Base-by-base conservation (phyloP, 2,797 vertebrate genomes). In the Rhynchotus rufescens region DNA sequence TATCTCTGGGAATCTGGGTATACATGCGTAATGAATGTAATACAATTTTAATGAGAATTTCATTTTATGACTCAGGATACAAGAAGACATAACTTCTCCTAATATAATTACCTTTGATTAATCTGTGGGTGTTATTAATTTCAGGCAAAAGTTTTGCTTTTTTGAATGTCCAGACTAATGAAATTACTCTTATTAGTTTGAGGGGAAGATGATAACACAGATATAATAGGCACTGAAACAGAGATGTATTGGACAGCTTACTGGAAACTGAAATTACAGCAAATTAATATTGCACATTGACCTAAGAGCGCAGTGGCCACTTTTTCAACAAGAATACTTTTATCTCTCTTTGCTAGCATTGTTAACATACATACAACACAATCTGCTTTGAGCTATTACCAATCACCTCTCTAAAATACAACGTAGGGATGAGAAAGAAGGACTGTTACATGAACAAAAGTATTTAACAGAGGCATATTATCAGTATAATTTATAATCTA, bases 71-170 rank as follows among this genome's bases (percentile, higher is more conserved):
- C 90, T 95, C 85, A 86, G 96, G 92, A 96, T 96, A 93, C 95
- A 93, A 81, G 93, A 90, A 95, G 96, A 96, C 94, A 94, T 95
- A 95, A 94, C 91, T 96, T 96, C 89, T 96, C 28, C 69, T 97
- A 94, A 96, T 95, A 86, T 95, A 96, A 96, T 96, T 97, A 95
- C 42, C 87, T 97, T 96, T 97, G 95, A 96, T 97, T 96, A 97
- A 96, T 97, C 91, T 94, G 90, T 86, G 69, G 92, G 95, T 96
- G 96, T 96, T 96, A 96, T 95, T 96, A 96, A 96, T 93, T 96
- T 95, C 94, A 94, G 91, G 93, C 90, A 92, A 95, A 97, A 96
- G 84, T 94, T 96, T 94, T 94, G 85, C 68, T 89, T 93, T 92
- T 96, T 90, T 23, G 42, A 95, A 95, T 92, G 94, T 90, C 93